phyloP scores from a whole-genome alignment of 2,888 invertebrate genomes.

The Epicampocera succincta region DNA sequence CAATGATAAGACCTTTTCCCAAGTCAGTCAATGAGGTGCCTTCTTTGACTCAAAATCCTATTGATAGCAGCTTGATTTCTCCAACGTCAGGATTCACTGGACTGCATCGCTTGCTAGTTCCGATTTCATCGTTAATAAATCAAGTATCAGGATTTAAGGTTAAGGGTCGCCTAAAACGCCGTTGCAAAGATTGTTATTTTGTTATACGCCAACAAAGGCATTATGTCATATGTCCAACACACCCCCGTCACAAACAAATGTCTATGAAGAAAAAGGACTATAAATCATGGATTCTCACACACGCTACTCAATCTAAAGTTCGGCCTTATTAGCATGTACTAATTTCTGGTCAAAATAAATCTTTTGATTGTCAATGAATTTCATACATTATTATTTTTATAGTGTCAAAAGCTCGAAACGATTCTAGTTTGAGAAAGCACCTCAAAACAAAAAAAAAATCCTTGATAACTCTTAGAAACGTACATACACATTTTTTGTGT shows the following conservation, averaged over 20 bases:
- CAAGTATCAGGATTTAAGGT: constrained; percentile 87
- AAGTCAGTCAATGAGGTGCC: constrained; percentile 47
- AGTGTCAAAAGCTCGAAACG: too few relatives aligned
- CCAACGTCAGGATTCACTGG: constrained; percentile 36
- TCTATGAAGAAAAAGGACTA: constrained; percentile 86
- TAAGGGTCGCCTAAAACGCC: constrained; percentile 85
- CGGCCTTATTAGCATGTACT: constrained; percentile 75
- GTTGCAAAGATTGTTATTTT: constrained; percentile 91
- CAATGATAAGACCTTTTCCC: constrained; percentile 72
- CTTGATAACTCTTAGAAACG: too few relatives aligned
- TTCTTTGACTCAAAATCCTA: constrained; percentile 41
- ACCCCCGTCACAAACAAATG: constrained; percentile 92
- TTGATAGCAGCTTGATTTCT: constrained; percentile 22
- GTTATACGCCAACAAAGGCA: constrained; percentile 86
- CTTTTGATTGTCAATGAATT: too few relatives aligned
- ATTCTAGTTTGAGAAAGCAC: too few relatives aligned
- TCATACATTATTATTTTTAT: too few relatives aligned
- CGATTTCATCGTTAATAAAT: constrained; percentile 76
- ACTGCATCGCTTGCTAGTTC: constrained; percentile 72
- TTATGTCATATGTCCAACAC: constrained; percentile 89
- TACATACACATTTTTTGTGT: too few relatives aligned
- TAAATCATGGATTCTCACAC: constrained; percentile 89
- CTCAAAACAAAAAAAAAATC: too few relatives aligned
- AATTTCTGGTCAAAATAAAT: too few relatives aligned
- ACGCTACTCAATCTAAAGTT: constrained; percentile 85